phyloP scores from a whole-genome alignment of 2,113 vertebrate genomes.

The Jaculus jaculus region DNA sequence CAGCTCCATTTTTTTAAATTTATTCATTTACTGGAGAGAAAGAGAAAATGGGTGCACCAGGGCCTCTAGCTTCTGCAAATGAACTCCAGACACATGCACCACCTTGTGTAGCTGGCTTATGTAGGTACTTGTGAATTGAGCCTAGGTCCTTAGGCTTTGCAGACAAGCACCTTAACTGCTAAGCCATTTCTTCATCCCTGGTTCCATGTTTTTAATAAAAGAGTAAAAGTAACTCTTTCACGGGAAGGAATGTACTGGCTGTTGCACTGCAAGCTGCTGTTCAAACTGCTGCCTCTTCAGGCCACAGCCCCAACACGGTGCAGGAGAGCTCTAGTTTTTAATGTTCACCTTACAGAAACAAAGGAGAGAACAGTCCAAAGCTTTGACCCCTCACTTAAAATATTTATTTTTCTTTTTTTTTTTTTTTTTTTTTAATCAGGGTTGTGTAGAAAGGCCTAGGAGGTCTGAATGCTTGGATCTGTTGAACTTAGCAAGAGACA shows the following conservation, averaged over 20 bases:
- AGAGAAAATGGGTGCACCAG: no score
- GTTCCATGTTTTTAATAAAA: neutral
- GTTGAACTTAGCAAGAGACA: constrained; percentile 50
- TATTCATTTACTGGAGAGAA: no score
- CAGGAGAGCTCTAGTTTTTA: neutral
- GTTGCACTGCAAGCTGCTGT: neutral
- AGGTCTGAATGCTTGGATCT: constrained; percentile 36
- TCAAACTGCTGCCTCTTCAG: neutral
- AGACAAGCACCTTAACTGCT: no score
- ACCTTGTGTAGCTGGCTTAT: no score
- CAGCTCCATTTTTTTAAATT: no score
- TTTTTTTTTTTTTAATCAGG: neutral
- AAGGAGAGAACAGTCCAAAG: neutral
- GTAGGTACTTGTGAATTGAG: no score
- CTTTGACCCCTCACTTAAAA: constrained; percentile 36
- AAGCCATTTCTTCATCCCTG: no score
- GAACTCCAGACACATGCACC: no score
- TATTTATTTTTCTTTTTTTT: constrained; percentile 25
- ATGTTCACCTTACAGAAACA: neutral
- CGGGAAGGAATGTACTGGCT: neutral
- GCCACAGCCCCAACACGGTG: neutral
- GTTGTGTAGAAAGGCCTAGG: constrained; percentile 21
- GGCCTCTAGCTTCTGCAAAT: no score
- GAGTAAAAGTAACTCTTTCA: neutral
- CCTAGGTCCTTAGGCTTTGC: no score